A percentile compares a stretch with the other conserved stretches of the same genome.
Conservation (phyloP, 1,140 invertebrate species). For the Mizuhopecten yessoensis region DNA sequence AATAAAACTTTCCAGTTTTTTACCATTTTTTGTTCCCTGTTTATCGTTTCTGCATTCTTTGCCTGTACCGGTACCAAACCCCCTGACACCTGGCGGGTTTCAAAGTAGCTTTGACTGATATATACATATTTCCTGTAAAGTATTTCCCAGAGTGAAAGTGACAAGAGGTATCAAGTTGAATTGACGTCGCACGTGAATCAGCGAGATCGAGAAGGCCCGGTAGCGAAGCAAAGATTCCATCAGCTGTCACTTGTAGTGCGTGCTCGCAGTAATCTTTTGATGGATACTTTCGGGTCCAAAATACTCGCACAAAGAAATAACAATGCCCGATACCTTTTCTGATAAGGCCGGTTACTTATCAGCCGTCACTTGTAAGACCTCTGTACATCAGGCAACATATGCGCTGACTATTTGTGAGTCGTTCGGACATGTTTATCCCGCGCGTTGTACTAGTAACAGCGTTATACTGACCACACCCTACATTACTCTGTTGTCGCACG, state of each 20-base stretch:
- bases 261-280: constrained; percentile 3
- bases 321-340: constrained; percentile 8
- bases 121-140: constrained; percentile 12
- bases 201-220: background rate
- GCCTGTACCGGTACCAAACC: background rate
- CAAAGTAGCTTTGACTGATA: background rate
- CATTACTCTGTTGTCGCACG: background rate
- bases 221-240: background rate
- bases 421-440: background rate
- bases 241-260: constrained; percentile 18
- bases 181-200: background rate
- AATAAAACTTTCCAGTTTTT: background rate
- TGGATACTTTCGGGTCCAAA: background rate
- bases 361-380: background rate
- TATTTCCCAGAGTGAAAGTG: constrained; percentile 32
- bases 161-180: background rate
- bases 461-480: background rate
- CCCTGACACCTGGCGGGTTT: background rate
- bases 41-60: background rate
- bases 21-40: background rate
- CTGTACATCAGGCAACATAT: constrained; percentile 17
- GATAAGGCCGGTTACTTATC: background rate
- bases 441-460: background rate
- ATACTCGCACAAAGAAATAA: background rate
- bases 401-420: background rate